These are phyloP conservation scores for Ctenomys sociabilis DNA, from an alignment of 2,113 vertebrate genomes.

Conservation along the genomic window DNA sequence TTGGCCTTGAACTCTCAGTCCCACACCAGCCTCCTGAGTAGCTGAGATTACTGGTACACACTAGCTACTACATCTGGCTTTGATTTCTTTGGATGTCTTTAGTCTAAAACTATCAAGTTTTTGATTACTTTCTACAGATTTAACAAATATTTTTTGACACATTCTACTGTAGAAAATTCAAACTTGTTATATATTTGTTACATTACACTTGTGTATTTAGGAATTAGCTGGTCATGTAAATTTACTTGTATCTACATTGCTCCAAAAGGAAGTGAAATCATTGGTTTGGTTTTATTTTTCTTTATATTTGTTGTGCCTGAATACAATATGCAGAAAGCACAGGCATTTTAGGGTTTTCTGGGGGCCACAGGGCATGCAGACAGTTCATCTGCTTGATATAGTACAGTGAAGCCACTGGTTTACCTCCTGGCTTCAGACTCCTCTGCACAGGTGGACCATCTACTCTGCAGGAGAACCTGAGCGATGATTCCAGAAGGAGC, in stretches of 20 bases:
- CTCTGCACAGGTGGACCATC: neutral
- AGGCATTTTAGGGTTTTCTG: neutral
- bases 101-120: too few species aligned
- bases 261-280: neutral
- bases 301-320: neutral
- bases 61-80: neutral
- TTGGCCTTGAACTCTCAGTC: neutral
- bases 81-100: neutral
- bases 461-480: neutral
- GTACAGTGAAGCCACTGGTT: neutral
- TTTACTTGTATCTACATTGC: neutral
- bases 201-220: neutral
- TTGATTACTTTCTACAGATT: neutral
- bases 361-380: fast-evolving
- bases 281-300: neutral
- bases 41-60: neutral
- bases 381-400: neutral
- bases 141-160: neutral
- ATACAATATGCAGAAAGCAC: neutral
- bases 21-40: neutral
- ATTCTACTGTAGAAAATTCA: neutral
- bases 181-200: neutral
- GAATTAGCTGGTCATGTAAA: neutral
- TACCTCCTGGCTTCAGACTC: neutral
- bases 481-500: neutral